Percentiles rank a stretch among this genome's conserved stretches.
These are phyloP conservation scores for Clistopyga incitator DNA, from an alignment of 2,888 invertebrate genomes.

Conservation along the genomic window DNA sequence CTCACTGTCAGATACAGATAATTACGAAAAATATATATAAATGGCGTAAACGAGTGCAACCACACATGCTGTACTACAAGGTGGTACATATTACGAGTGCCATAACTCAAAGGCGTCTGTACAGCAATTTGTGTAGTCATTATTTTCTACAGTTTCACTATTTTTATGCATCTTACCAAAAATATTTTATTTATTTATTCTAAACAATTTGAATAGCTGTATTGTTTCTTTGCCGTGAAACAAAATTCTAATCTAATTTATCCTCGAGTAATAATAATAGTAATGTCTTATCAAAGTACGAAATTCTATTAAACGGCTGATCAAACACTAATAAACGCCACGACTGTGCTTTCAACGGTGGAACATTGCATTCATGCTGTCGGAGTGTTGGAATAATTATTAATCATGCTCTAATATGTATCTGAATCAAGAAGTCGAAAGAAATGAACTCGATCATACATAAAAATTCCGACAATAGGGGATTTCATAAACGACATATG, in stretches of 20 bases:
- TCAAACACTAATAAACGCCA: slow-evolving; percentile 49
- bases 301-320: slow-evolving; percentile 19
- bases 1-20: slow-evolving; percentile 84
- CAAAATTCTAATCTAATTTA: slow-evolving; percentile 8
- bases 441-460: slow-evolving; percentile 67
- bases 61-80: slow-evolving; percentile 81
- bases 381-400: slow-evolving; percentile 59
- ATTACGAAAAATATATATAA: slow-evolving; percentile 72
- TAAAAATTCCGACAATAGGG: slow-evolving; percentile 48
- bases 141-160: slow-evolving; percentile 16
- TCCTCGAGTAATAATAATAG: not conserved
- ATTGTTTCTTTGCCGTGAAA: too few relatives aligned
- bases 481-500: slow-evolving; percentile 34
- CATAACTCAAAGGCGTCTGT: slow-evolving; percentile 71
- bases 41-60: slow-evolving; percentile 79
- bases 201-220: not conserved
- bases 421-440: slow-evolving; percentile 69
- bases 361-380: slow-evolving; percentile 70
- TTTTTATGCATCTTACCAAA: slow-evolving; percentile 1
- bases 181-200: slow-evolving; percentile 1
- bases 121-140: slow-evolving; percentile 64
- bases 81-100: slow-evolving; percentile 73
- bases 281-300: not conserved
- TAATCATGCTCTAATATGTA: slow-evolving; percentile 71
- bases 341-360: slow-evolving; percentile 67